Base-by-base conservation (phyloP, 1,140 invertebrate genomes). In the Pomacea maculata region DNA sequence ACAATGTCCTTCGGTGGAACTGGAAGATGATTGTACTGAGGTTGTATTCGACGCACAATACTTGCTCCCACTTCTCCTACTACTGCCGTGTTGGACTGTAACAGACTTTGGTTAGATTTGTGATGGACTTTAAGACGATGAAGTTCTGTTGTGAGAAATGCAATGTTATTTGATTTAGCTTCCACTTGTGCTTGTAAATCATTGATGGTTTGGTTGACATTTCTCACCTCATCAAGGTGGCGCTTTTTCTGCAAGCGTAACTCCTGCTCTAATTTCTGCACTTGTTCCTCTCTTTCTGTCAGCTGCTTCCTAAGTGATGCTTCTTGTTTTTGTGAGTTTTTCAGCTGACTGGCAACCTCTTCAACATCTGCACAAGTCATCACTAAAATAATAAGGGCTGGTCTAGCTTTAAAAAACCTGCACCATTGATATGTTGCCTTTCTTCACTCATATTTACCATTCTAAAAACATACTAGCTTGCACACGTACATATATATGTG, bases 91-190 rank as follows among this genome's bases (percentile, higher is more conserved):
- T 15, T 29, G 8, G 9, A 55, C 71, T 15, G 75, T 55, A 19
- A 19, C 17, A 17, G 55, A n/a, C 57, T 77, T 64, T 75, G 78
- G 17, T 79, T 75, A 8, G 57, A 78, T 80, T 84, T 86, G 61
- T 80, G 78, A 75, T 86, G 82, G 21, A 82, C 78, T 78, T 89
- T 89, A 57, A 85, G 70, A 72, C 84, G 86, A 74, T 87, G 85
- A 61, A 89, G 79, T 80, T 89, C 85, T 70, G 87, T 86, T 74
- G 87, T 88, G 34, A 88, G 85, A 75, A 87, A 86, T 19, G 87
- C 88, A 75, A 87, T 86, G 73, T 83, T 87, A 77, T 86, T 85
- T 65, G 86, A 82, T 78, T 88, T 88, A 21, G 85, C 84, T 68
- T 89, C 88, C 67, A 88, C 78, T 65, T 89, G 86, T 12, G 86